Base-by-base conservation (phyloP, 2,113 vertebrate species). In the Aegithalos caudatus region DNA sequence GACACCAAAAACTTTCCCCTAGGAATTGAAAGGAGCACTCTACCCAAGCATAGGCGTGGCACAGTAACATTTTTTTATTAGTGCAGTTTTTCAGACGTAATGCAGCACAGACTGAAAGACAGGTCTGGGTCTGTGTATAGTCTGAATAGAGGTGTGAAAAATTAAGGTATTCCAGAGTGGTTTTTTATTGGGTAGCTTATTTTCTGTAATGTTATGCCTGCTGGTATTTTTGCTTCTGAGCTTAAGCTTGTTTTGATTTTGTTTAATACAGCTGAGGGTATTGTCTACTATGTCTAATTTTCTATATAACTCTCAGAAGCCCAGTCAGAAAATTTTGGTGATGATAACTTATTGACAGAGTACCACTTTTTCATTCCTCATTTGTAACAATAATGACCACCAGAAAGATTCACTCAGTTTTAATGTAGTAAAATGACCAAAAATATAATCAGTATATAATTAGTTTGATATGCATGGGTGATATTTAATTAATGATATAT, bases 371-470 rank as follows among this genome's bases (percentile, higher is more conserved):
- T 90, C 28, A 53, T 91, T 95, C 81, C 15, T 94, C 25, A 48
- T 80, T 95, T 90, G 28, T 79, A 88, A 77, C 10, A 60, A 66
- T 71, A 77, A 54, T 65, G 40, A 88, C 77, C 54, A 86, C 6
- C 6, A 37, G 65, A 84, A 28, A 81, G 25, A 33, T 80, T 20
- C 2, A 76, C 45, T 85, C 27, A 42, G 28, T 96, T 69, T 90
- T 88, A 19, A 69, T 69, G 25, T 35, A 78, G 8, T 51, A 81
- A 88, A 66, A 77, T 61, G 23, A 71, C 38, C 2, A 73, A 90
- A 86, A 84, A 76, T 31, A 69, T 28, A 16, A 82, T 77, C 21
- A 58, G 7, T 62, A 64, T 53, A 61, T 50, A 90, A 86, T 93
- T 70, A 88, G 35, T 57, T 93, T 93, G 14, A 80, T 45, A 88